phyloP scores from a whole-genome alignment of 2,113 vertebrate genomes.

The Austrofundulus limnaeus region DNA sequence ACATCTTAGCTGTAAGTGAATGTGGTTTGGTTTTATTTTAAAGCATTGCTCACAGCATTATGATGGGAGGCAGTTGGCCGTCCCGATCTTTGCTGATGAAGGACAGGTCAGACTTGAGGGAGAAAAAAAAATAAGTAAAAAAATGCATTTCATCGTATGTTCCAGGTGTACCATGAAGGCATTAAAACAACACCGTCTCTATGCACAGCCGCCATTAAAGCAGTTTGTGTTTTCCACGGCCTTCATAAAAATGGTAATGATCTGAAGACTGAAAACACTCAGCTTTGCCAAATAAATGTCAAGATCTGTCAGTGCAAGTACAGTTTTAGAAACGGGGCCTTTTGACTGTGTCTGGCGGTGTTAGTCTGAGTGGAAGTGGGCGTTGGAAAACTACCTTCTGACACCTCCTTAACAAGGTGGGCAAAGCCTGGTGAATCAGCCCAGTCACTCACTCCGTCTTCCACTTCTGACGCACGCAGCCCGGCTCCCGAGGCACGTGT shows the following conservation, averaged over 20 bases:
- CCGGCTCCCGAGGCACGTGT: conserved; percentile 38
- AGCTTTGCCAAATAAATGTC: conserved; percentile 74
- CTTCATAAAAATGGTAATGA: conserved; percentile 76
- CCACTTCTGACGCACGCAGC: conserved; percentile 42
- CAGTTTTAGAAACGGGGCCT: conserved; percentile 53
- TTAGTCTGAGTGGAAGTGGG: conserved; percentile 74
- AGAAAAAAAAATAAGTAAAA: background rate
- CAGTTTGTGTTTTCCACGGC: conserved; percentile 71
- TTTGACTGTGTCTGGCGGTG: conserved; percentile 65
- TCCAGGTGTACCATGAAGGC: conserved; percentile 61
- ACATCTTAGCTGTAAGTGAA: conserved; percentile 34
- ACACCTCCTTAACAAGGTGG: conserved; percentile 80
- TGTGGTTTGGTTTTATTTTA: conserved; percentile 34
- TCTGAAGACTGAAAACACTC: conserved; percentile 71
- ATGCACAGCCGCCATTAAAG: conserved; percentile 64
- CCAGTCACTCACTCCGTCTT: conserved; percentile 62
- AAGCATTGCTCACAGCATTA: conserved; percentile 17
- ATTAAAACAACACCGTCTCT: conserved; percentile 63
- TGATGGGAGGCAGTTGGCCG: conserved; percentile 3
- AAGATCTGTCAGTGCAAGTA: conserved; percentile 66
- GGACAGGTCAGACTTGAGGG: conserved; percentile 23
- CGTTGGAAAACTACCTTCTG: conserved; percentile 75
- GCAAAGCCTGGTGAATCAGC: conserved; percentile 69
- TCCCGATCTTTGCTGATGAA: conserved; percentile 25
- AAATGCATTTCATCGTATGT: conserved; percentile 38